Evolutionary conservation across 2,888 invertebrate species (phyloP), one percentile per base, ranked within the genome.

Genomic region (Drosophila anomelani): DNA sequence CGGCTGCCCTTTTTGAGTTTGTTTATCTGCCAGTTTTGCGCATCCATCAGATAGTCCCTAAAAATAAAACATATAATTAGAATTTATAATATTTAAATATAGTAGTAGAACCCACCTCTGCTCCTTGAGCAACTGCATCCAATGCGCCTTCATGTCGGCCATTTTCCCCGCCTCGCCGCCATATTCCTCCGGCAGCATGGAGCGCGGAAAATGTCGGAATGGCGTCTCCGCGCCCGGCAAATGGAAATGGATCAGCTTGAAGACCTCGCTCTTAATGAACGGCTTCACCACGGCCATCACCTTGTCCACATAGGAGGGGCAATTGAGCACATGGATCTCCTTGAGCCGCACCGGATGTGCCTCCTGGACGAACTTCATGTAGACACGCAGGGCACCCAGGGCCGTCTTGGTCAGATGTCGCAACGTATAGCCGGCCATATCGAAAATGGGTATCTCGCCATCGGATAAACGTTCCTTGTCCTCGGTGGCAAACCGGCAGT

Each of bases 301-400:
- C 85, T 94, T 95, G 90, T 96, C 95, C 69, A 96, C 92, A 80
- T 95, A 94, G 0, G 95, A 92, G 6, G 95, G 94, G 1, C 94
- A 94, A 83, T 96, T 96, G 23, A 96, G 91, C 6, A 96, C 90
- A 86, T 96, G 96, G 20, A 96, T 94, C 85, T 94, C 94, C 84
- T 94, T 95, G 68, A 96, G 90, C 36, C 94, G 93, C 17, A 95
- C 94, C 0, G 96, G 96, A 91, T 95, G 94, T 1, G 95, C 95
- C 85, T 95, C 95, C 94, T 96, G 96, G 53, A 95, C 94, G 81
- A 95, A 95, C 83, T 95, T 93, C 95, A 96, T 95, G 87, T 95
- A 96, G 88, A 95, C 95, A 56, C 95, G 94, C 26, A 96, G 88
- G 41, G 95, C 93, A 0, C 94, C 94, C 49, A 95, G 91, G 44